phyloP scores from a whole-genome alignment of 2,113 vertebrate genomes.

The Siniperca knerii region DNA sequence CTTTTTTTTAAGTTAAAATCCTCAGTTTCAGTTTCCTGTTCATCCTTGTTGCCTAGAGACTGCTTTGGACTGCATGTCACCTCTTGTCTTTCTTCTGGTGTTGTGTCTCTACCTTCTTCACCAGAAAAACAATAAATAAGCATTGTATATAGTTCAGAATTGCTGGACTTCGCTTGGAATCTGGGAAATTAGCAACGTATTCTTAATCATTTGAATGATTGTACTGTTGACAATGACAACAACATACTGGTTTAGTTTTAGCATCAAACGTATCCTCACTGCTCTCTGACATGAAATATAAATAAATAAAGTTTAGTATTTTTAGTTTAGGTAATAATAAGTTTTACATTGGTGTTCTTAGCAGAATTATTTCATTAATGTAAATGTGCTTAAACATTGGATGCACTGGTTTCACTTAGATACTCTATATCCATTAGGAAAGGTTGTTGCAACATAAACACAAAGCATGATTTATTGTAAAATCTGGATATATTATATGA shows the following conservation, averaged over 20 bases:
- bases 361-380: background rate
- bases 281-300: too few relatives aligned
- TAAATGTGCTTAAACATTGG: background rate
- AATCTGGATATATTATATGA: background rate
- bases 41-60: conserved; percentile 62
- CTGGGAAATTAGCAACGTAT: background rate
- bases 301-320: background rate
- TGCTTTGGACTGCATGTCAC: conserved; percentile 40
- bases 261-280: too few relatives aligned
- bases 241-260: background rate
- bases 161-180: background rate
- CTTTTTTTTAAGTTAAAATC: conserved; percentile 14
- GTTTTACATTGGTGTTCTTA: background rate
- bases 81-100: conserved; percentile 13
- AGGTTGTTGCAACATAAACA: background rate
- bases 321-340: background rate
- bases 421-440: background rate
- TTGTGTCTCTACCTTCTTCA: background rate
- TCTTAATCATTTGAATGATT: background rate
- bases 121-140: background rate
- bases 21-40: conserved; percentile 36
- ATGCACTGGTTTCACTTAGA: background rate
- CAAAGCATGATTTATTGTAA: background rate
- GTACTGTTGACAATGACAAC: background rate
- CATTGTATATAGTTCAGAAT: background rate